These are phyloP conservation scores for Dreissena polymorpha DNA, from an alignment of 1,140 invertebrate genomes.

Conservation along the genomic window DNA sequence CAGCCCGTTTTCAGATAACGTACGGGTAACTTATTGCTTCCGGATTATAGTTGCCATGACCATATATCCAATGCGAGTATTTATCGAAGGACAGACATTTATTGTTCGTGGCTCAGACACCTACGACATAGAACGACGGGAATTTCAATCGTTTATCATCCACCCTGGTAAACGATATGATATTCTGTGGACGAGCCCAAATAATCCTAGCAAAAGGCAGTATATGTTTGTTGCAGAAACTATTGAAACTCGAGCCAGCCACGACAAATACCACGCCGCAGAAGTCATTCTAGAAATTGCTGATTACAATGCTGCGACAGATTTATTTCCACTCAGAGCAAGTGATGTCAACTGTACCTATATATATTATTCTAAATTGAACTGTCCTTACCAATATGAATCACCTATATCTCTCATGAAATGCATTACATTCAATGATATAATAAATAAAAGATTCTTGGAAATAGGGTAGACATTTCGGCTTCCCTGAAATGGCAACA, in stretches of 20 bases:
- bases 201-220: not conserved
- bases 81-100: constrained; percentile 83
- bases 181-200: constrained; percentile 84
- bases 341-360: not conserved
- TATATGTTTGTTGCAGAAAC: constrained; percentile 24
- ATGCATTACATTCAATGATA: constrained; percentile 54
- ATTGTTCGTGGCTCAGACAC: constrained; percentile 88
- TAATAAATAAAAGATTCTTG: constrained; percentile 12
- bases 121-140: constrained; percentile 86
- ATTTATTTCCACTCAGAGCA: not conserved
- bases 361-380: not conserved
- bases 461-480: constrained; percentile 45
- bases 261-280: constrained; percentile 24
- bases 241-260: constrained; percentile 12
- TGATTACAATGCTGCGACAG: not conserved
- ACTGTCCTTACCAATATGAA: constrained; percentile 28
- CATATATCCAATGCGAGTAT: constrained; percentile 79
- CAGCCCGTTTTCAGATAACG: constrained; percentile 59
- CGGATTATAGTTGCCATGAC: constrained; percentile 55
- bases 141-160: constrained; percentile 71
- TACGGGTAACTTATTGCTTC: constrained; percentile 49
- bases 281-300: constrained; percentile 4
- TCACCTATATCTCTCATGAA: not conserved
- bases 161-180: constrained; percentile 89
- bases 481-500: constrained; percentile 48